Evolutionary conservation across 2,888 invertebrate species (phyloP).

Genomic region (Agrochola macilenta): DNA sequence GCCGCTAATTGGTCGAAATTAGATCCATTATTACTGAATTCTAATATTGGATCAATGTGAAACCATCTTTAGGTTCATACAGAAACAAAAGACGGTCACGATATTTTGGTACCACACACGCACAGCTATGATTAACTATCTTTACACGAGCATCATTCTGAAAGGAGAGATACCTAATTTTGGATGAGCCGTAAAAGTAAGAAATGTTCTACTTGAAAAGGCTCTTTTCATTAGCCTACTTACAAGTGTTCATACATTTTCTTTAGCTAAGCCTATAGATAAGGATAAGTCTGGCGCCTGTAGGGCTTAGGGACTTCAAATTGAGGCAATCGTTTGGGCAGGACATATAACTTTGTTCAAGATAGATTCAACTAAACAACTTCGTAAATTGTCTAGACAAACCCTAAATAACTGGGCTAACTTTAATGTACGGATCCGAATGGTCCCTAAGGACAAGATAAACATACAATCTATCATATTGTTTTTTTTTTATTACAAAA

Average conservation of each 20-base stretch:
- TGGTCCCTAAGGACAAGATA: constrained; percentile 27
- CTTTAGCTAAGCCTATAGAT: constrained; percentile 22
- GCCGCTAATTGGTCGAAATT: neutral
- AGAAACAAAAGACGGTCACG: constrained; percentile 2
- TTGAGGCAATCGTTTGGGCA: constrained; percentile 31
- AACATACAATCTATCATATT: neutral
- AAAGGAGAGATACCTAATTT: constrained; percentile 13
- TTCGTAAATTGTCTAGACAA: constrained; percentile 31
- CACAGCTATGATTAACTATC: constrained; percentile 21
- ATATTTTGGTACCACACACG: neutral
- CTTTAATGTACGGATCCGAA: neutral
- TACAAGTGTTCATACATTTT: constrained; percentile 36
- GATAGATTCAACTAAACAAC: constrained; percentile 39
- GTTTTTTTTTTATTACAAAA: neutral
- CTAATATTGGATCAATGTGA: neutral
- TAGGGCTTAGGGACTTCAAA: constrained; percentile 20
- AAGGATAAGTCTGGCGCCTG: constrained; percentile 9
- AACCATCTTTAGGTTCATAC: neutral
- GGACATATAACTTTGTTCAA: constrained; percentile 23
- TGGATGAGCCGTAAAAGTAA: constrained; percentile 26
- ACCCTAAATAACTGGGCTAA: constrained; percentile 13
- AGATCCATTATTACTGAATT: neutral
- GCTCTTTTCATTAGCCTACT: constrained; percentile 37
- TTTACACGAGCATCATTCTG: neutral
- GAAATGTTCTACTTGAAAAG: constrained; percentile 31